Evolutionary conservation across 2,113 vertebrate genomes (phyloP).

Genomic region (Syngnathus typhle): DNA sequence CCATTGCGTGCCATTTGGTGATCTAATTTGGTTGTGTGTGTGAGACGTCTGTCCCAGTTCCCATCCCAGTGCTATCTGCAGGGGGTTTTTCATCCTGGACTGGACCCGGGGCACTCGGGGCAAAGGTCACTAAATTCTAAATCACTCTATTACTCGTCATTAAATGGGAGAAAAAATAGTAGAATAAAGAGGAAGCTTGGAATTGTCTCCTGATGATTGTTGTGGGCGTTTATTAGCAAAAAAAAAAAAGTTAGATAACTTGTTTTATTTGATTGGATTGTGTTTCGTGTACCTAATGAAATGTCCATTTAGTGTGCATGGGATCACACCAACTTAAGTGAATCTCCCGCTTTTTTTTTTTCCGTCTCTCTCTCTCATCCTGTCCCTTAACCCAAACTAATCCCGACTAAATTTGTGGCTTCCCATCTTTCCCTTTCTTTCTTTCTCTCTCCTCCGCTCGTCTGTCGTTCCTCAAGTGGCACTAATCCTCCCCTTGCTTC

Average conservation of each 20-base stretch:
- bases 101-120: slow-evolving; percentile 14
- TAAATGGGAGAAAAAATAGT: not conserved
- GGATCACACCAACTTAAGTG: not conserved
- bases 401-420: slow-evolving; percentile 66
- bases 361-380: slow-evolving; percentile 33
- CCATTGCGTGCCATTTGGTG: slow-evolving; percentile 34
- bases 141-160: not conserved
- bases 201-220: not conserved
- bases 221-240: not conserved
- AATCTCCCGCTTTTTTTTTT: slow-evolving; percentile 14
- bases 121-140: slow-evolving; percentile 2
- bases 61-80: slow-evolving; percentile 52
- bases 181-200: not conserved
- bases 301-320: not conserved
- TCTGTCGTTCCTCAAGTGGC: slow-evolving; percentile 73
- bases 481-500: slow-evolving; percentile 73
- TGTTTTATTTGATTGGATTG: too few relatives aligned
- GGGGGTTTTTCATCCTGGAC: slow-evolving; percentile 44
- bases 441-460: slow-evolving; percentile 14
- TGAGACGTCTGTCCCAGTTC: slow-evolving; percentile 67
- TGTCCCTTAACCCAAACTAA: slow-evolving; percentile 65
- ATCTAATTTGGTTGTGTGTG: slow-evolving; percentile 20
- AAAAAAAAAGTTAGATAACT: not conserved
- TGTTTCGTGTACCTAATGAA: not conserved
- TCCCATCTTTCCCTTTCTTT: slow-evolving; percentile 37